Evolutionary conservation across 2,113 vertebrate species (phyloP), one percentile per base, ranked within the genome.

Genomic region (Cyphotilapia sp.): DNA sequence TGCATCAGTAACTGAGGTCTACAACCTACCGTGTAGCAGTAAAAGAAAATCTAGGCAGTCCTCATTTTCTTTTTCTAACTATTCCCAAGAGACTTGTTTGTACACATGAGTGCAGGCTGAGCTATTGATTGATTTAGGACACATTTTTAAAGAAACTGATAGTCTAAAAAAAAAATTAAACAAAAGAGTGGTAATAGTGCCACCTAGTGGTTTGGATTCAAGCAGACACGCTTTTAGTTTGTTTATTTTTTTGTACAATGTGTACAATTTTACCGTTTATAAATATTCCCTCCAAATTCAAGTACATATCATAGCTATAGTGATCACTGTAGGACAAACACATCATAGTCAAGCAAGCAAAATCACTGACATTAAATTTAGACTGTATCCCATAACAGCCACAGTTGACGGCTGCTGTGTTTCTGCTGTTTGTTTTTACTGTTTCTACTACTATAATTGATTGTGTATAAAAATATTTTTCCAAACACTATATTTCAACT

Each of bases 171-270:
- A 35, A 3, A 11, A 66, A 38, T 1, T 8, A 1, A 38, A 38
- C 33, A 66, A 38, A 49, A 84, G 22, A 42, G 35, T 14, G 11
- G 61, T 51, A 89, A 89, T 1, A 87, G 59, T 88, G 88, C 8
- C 93, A 83, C 53, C 91, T 90, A 83, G 91, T 91, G 91, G 81
- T 54, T 14, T 7, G 29, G 7, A 54, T 47, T 19, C 5, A 16
- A 61, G 63, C 35, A 80, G 9, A 22, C 9, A 16, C 2, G 3
- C 31, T 61, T 22, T 7, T 40, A 47, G 24, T 38, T 9, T 4
- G 7, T 42, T 19, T 45, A 4, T 33, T 47, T 14, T 61, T 17
- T 38, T 66, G 61, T 74, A 45, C 69, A 45, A 42, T 74, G 22
- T 45, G 69, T 45, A 27, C 42, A 74, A 17, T 27, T 16, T 45